A percentile compares a stretch with the other conserved stretches of the same genome.
phyloP scores from a whole-genome alignment of 2,888 invertebrate genomes.

The Orthosia gothica region DNA sequence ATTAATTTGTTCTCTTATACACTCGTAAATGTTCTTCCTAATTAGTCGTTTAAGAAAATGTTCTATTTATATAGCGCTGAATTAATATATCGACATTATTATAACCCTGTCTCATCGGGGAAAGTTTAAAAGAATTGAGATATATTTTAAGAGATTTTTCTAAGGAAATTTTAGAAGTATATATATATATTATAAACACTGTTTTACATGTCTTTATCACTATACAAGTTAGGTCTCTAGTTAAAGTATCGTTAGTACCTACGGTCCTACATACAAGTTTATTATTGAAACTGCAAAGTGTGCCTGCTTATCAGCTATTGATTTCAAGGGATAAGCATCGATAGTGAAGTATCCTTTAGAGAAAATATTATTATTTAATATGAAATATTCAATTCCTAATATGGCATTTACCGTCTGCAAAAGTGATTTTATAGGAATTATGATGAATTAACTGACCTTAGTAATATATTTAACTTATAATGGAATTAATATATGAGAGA shows the following conservation, averaged over 20 bases:
- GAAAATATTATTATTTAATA: constrained; percentile 77
- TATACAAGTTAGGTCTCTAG: constrained; percentile 85
- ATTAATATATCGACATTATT: constrained; percentile 81
- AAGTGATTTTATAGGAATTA: constrained; percentile 89
- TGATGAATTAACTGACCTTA: constrained; percentile 85
- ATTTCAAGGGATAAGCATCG: constrained; percentile 79
- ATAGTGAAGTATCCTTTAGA: constrained; percentile 76
- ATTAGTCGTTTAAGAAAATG: constrained; percentile 85
- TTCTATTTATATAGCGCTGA: constrained; percentile 88
- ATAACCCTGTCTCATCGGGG: constrained; percentile 77
- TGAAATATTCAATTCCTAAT: constrained; percentile 88
- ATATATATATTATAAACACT: constrained; percentile 79
- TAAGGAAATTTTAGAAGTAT: constrained; percentile 86
- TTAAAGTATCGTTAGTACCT: constrained; percentile 75
- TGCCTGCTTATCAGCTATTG: constrained; percentile 83
- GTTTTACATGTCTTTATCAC: constrained; percentile 88
- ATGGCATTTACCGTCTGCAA: constrained; percentile 91
- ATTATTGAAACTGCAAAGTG: constrained; percentile 77
- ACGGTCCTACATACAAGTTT: constrained; percentile 72
- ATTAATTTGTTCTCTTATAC: constrained; percentile 87
- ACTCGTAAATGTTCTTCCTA: constrained; percentile 88
- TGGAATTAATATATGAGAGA: constrained; percentile 75
- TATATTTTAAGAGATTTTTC: constrained; percentile 91
- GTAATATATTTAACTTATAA: constrained; percentile 84
- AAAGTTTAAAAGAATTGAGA: constrained; percentile 84